Base-by-base conservation (phyloP, 2,113 vertebrate species). In the Colius striatus region DNA sequence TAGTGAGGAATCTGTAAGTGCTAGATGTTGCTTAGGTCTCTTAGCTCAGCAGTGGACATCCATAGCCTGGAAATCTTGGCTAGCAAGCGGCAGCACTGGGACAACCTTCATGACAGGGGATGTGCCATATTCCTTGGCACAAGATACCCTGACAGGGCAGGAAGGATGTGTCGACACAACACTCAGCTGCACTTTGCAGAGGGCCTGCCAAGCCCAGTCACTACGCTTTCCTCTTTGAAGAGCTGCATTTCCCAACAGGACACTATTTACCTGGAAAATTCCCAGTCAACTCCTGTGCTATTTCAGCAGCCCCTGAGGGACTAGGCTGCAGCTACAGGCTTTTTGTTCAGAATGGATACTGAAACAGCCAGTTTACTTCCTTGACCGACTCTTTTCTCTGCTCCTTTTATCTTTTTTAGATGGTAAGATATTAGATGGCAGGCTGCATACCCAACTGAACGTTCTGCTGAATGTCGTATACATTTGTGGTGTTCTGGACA, bases 401-500 rank as follows among this genome's bases (percentile, higher is more conserved):
- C 38, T 36, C 22, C 11, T 34, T 10, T 14, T 71, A 34, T 27
- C 57, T 72, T 54, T 70, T 65, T 62, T 3, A 61, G 26, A 72
- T 5, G 2, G 57, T 36, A 85, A 90, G 76, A 75, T 74, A 79
- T 50, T 84, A 78, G 57, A 93, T 51, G 58, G 68, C 80, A 90
- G 88, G 86, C 89, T 93, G 73, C 4, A 1, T 26, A 78, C 58
- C 48, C 88, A 89, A 8, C 67, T 72, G 61, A 93, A 65, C 22
- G 50, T 96, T 96, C 74, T 90, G 38, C 77, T 75, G 73, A 96
- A 75, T 50, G 50, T 17, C 87, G 66, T 81, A 72, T 54, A 92
- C n/a, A 32, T 92, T 96, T 70, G n/a, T 89, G 76, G 32, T 70
- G 50, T 90, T 95, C 77, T 76, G 90, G 90, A 91, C 83, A 87